Evolutionary conservation across 2,888 invertebrate species (phyloP).

Genomic region (Eulithis prunata): DNA sequence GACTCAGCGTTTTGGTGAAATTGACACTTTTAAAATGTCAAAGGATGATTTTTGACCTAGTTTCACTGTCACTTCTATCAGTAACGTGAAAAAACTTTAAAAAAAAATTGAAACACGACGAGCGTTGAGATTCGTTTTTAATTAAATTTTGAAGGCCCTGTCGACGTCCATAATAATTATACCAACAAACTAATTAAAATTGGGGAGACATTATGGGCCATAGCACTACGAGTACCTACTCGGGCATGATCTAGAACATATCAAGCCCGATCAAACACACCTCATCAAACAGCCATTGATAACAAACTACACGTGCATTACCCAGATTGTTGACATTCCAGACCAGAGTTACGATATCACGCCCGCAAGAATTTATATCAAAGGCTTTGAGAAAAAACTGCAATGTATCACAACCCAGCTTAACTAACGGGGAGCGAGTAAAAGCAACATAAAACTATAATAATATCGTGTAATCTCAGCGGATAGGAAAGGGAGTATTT

Average conservation of each 20-base stretch:
- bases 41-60: slow-evolving; percentile 1
- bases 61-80: not conserved
- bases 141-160: too few relatives aligned
- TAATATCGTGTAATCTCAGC: slow-evolving; percentile 39
- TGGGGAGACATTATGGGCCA: too few relatives aligned
- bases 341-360: slow-evolving; percentile 15
- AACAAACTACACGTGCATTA: slow-evolving; percentile 21
- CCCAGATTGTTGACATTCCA: slow-evolving; percentile 24
- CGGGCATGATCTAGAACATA: not conserved
- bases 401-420: slow-evolving; percentile 25
- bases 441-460: slow-evolving; percentile 38
- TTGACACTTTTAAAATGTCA: slow-evolving; percentile 13
- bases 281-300: slow-evolving; percentile 18
- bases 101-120: too few relatives aligned
- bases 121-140: too few relatives aligned
- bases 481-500: slow-evolving; percentile 36
- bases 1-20: slow-evolving; percentile 45
- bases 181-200: too few relatives aligned
- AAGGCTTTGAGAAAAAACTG: slow-evolving; percentile 25
- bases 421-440: slow-evolving; percentile 29
- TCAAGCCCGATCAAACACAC: slow-evolving; percentile 4
- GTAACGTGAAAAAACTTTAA: too few relatives aligned
- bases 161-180: too few relatives aligned
- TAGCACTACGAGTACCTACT: too few relatives aligned
- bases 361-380: slow-evolving; percentile 18